These are phyloP conservation scores for Synanthedon tipuliformis DNA, from an alignment of 2,888 invertebrate species.

Conservation along the genomic window DNA sequence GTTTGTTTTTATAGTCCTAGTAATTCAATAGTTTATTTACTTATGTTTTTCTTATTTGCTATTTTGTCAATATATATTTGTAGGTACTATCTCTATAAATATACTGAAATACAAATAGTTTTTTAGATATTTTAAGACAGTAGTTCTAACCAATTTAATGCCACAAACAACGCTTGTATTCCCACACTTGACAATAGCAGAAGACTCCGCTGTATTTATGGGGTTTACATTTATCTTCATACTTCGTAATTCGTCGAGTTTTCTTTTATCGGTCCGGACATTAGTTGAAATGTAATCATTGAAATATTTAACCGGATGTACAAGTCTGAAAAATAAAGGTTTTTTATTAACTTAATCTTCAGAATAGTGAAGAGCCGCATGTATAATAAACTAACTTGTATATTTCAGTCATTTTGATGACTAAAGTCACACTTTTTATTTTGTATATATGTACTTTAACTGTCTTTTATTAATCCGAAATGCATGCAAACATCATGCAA, in stretches of 20 bases:
- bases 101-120: too few relatives aligned
- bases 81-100: too few relatives aligned
- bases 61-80: too few relatives aligned
- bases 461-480: too few relatives aligned
- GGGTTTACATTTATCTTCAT: slow-evolving; percentile 49
- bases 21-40: too few relatives aligned
- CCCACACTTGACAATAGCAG: slow-evolving; percentile 82
- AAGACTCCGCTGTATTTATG: slow-evolving; percentile 75
- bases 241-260: slow-evolving; percentile 77
- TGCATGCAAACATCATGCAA: too few relatives aligned
- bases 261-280: slow-evolving; percentile 82
- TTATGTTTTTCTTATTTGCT: too few relatives aligned
- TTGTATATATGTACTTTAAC: too few relatives aligned
- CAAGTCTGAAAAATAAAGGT: slow-evolving; percentile 62
- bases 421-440: not conserved
- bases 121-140: not conserved
- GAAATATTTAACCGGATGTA: slow-evolving; percentile 82
- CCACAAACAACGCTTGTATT: slow-evolving; percentile 88
- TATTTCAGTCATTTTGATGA: slow-evolving; percentile 37
- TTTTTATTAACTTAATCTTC: not conserved
- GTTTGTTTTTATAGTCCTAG: too few relatives aligned
- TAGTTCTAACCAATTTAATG: slow-evolving; percentile 78
- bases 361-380: not conserved
- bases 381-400: slow-evolving; percentile 35
- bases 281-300: slow-evolving; percentile 78